Base-by-base conservation (phyloP, 2,888 invertebrate species). In the Portevinia maculata region DNA sequence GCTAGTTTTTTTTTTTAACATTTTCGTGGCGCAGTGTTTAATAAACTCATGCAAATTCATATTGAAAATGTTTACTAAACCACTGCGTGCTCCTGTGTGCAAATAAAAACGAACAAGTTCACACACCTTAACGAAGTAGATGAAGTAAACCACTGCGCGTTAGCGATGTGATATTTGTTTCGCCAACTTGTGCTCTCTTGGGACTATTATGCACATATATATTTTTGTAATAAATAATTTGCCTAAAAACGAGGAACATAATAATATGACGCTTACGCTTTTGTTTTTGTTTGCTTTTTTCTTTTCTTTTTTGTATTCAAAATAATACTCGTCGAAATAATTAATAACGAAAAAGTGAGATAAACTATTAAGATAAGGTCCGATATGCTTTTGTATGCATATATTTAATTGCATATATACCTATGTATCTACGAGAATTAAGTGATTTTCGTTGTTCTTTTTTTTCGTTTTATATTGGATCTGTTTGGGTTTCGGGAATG, bases 91-190 rank as follows among this genome's bases (percentile, higher is more conserved):
- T 39, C 28, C 32, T 79, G 60, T 79, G 67, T 53, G 37, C 52
- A 67, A 48, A 55, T 79, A n/a, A 67, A 67, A 79, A 67, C 65
- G 60, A 73, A 67, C 73, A 73, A 73, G 65, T 73, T 73, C 60
- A 60, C 79, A 79, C 73, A 73, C 60, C 59, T 73, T 73, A 17
- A 30, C 46, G n/a, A 32, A 34, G 30, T 53, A 53, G 60, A 60
- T 46, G 60, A 48, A 60, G 60, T 59, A 34, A 65, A 75, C 52
- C 67, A 60, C 46, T 75, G 52, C 65, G 69, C 57, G 46, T 55
- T 74, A 62, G 39, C 57, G 52, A 69, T 81, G 57, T 75, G 64
- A 21, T 70, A 32, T 39, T 67, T 28, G 19, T 52, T 52, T 59
- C 34, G 19, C 59, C 53, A 67, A 53, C 55, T 70, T 55, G 48